Conservation (phyloP, 2,797 vertebrate species). For the Sylvilagus floridanus region DNA sequence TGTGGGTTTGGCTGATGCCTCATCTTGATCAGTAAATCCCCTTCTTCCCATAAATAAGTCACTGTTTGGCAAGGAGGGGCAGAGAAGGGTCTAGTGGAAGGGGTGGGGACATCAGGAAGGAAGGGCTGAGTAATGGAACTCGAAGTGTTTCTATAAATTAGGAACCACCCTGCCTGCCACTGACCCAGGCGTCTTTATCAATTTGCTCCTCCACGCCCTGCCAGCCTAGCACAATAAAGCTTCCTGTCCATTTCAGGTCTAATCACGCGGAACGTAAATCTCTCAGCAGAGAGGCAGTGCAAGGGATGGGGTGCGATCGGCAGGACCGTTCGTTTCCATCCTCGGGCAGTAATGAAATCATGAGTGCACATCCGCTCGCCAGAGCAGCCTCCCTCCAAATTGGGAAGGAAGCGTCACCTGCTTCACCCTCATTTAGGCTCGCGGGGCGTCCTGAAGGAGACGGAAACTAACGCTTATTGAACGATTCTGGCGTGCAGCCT, state of each 20-base stretch:
- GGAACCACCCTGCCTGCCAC: slow-evolving; percentile 83
- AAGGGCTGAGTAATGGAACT: slow-evolving; percentile 80
- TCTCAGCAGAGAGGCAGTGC: slow-evolving; percentile 80
- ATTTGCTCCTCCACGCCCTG: slow-evolving; percentile 79
- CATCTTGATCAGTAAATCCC: slow-evolving; percentile 79
- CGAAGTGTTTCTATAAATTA: slow-evolving; percentile 85
- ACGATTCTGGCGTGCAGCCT: neutral
- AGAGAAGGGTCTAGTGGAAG: neutral
- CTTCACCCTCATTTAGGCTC: slow-evolving; percentile 60
- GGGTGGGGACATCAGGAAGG: neutral
- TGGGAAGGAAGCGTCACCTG: slow-evolving; percentile 60
- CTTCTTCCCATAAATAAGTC: slow-evolving; percentile 78
- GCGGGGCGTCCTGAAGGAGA: neutral
- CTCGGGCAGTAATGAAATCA: slow-evolving; percentile 70
- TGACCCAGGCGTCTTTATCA: slow-evolving; percentile 84
- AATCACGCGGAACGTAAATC: slow-evolving; percentile 86
- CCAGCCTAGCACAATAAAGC: slow-evolving; percentile 83
- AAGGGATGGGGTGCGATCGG: slow-evolving; percentile 71
- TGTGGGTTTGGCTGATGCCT: slow-evolving; percentile 41
- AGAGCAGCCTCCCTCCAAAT: slow-evolving; percentile 32
- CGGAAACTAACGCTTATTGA: slow-evolving; percentile 48
- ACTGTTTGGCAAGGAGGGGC: slow-evolving; percentile 77
- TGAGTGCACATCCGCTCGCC: neutral
- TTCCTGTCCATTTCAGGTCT: slow-evolving; percentile 86
- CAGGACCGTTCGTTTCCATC: slow-evolving; percentile 72